Evolutionary conservation across 1,140 invertebrate genomes (phyloP), one percentile per base, ranked within the genome.

Genomic region (Meloidogyne exigua): DNA sequence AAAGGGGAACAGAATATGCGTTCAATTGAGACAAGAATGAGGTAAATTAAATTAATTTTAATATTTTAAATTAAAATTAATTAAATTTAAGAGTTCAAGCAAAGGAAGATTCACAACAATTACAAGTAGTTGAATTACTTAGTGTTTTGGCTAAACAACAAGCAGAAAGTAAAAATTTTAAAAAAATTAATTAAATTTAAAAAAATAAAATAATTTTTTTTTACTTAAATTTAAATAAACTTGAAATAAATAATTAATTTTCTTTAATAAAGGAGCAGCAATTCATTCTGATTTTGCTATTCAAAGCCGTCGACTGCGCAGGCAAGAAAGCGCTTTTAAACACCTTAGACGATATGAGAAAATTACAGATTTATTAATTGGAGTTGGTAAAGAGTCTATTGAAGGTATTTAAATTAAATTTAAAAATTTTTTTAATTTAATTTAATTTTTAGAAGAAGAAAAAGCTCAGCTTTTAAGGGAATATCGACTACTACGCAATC

Each of bases 401-500:
- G 32, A 78, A 65, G 42, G 67, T 15, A 12, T 4, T 49, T 26
- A 72, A 25, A 28, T 39, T 39, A 21, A 63, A 57, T 57, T 15
- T 57, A 72, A 57, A 72, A n/a, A 12, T 57, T 10, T 4, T 25
- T 15, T 44, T n/a, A n/a, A n/a, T n/a, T 42, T 42, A 12, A n/a
- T n/a, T 42, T 26, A 65, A 73, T 18, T n/a, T 81, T 81, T 36
- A 85, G 84, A 84, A 0, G 67, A 81, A 21, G 84, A 87, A 42
- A 74, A 81, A 7, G 68, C 80, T 15, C 23, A 78, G 63, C 80
- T 87, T 0, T 75, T 86, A 44, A 68, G 81, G 25, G 85, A 86
- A 74, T 86, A 86, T 75, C 76, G 84, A n/a, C 63, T 86, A 15
- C 67, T 86, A 65, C 82, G 79, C 49, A 87, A 78, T 28, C 85